These are phyloP conservation scores for Fragum sueziense DNA, from an alignment of 2,888 invertebrate species.

Conservation along the genomic window DNA sequence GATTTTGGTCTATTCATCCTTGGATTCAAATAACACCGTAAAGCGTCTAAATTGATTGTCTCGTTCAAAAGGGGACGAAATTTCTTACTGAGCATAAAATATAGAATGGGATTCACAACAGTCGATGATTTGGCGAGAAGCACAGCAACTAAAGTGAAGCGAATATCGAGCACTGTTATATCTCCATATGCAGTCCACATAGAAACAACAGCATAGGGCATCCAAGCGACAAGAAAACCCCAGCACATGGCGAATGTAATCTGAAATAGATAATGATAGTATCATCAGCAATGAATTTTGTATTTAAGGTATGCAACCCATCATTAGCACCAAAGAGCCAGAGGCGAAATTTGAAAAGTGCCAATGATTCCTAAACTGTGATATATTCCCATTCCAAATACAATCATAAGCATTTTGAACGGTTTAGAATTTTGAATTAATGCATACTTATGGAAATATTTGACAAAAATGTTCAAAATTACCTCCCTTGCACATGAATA, in stretches of 20 bases:
- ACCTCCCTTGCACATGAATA: too few relatives aligned
- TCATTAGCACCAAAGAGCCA: too few relatives aligned
- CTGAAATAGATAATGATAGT: slow-evolving; percentile 41
- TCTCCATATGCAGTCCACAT: slow-evolving; percentile 67
- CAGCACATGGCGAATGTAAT: slow-evolving; percentile 69
- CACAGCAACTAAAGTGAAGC: slow-evolving; percentile 52
- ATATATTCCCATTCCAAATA: too few relatives aligned
- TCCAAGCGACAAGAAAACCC: slow-evolving; percentile 68
- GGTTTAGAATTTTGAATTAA: too few relatives aligned
- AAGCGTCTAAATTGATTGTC: slow-evolving; percentile 7
- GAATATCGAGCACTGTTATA: slow-evolving; percentile 33
- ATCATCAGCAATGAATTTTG: not conserved
- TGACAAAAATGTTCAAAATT: too few relatives aligned
- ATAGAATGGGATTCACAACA: slow-evolving; percentile 60
- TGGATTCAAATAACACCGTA: slow-evolving; percentile 3
- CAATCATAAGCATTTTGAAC: too few relatives aligned
- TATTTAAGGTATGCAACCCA: too few relatives aligned
- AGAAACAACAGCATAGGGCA: slow-evolving; percentile 68
- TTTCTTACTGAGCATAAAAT: slow-evolving; percentile 63
- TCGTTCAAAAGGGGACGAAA: slow-evolving; percentile 54
- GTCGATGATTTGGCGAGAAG: slow-evolving; percentile 61
- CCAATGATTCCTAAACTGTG: too few relatives aligned
- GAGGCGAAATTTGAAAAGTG: too few relatives aligned
- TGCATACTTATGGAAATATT: too few relatives aligned
- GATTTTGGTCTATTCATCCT: not conserved